Conservation (phyloP, 2,888 invertebrate species). For the Heterodera filipjevi region DNA sequence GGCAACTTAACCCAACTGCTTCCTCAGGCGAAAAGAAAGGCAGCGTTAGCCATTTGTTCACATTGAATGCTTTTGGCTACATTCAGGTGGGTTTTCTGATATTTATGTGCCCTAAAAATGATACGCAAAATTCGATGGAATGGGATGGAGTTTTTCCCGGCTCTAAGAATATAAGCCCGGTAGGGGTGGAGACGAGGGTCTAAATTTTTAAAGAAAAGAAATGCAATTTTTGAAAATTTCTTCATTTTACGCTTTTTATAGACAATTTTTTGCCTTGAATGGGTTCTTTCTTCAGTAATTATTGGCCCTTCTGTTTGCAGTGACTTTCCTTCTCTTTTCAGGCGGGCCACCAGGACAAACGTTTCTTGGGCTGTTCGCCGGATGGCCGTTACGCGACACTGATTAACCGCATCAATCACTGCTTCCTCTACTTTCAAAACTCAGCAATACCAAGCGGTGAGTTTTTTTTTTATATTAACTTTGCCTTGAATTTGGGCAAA, state of each 20-base stretch:
- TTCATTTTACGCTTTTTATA: too few relatives aligned
- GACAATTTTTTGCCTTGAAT: too few relatives aligned
- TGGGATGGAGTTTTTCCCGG: too few relatives aligned
- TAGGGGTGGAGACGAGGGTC: too few relatives aligned
- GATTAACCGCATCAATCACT: conserved; percentile 46
- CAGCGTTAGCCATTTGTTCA: conserved; percentile 28
- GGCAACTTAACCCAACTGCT: conserved; percentile 27
- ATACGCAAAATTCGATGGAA: too few relatives aligned
- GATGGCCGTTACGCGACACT: conserved; percentile 46
- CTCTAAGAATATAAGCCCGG: too few relatives aligned
- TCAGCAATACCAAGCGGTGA: conserved; percentile 43
- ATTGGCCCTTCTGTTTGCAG: not conserved
- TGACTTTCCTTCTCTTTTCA: conserved; percentile 15
- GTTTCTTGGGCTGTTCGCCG: conserved; percentile 43
- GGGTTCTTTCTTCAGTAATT: not conserved
- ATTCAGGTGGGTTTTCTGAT: conserved; percentile 44
- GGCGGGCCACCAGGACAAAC: conserved; percentile 38
- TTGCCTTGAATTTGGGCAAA: too few relatives aligned
- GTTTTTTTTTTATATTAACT: conserved; percentile 23
- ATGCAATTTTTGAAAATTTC: too few relatives aligned
- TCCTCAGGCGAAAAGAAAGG: conserved; percentile 26
- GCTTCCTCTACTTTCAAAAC: conserved; percentile 51
- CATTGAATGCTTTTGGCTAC: conserved; percentile 51
- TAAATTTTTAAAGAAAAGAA: too few relatives aligned
- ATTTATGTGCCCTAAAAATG: too few relatives aligned